Percentiles rank a stretch among this genome's conserved stretches.
These are phyloP conservation scores for Silurus asotus DNA, from an alignment of 2,113 vertebrate species.

Conservation along the genomic window DNA sequence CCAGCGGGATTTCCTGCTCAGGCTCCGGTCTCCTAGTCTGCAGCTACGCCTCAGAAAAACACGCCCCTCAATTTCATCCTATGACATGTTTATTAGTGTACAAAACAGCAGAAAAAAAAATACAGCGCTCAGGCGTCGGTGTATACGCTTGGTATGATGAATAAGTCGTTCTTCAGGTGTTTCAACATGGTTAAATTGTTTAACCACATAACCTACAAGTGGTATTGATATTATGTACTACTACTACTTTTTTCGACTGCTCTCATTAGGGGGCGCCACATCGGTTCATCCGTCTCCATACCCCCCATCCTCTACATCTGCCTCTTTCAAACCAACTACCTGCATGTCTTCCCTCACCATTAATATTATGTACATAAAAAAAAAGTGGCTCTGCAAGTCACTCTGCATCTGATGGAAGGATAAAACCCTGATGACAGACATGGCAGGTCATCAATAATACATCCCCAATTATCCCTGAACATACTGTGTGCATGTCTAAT, in stretches of 20 bases:
- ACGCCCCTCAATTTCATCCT: constrained; percentile 36
- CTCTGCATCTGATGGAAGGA: not conserved
- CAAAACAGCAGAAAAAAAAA: not conserved
- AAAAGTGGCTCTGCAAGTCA: too few species aligned
- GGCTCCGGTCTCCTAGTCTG: constrained; percentile 45
- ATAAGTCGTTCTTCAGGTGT: not conserved
- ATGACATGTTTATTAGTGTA: constrained; percentile 47
- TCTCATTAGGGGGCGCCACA: too few species aligned
- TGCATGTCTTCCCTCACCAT: too few species aligned
- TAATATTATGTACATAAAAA: too few species aligned
- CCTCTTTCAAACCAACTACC: too few species aligned
- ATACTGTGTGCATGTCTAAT: constrained; percentile 43
- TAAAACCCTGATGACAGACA: constrained; percentile 34
- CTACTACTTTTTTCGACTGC: too few species aligned
- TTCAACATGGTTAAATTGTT: not conserved
- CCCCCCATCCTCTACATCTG: too few species aligned
- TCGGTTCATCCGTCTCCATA: too few species aligned
- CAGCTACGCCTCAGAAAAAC: constrained; percentile 44
- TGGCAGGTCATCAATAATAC: constrained; percentile 53
- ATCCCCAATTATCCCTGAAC: constrained; percentile 45
- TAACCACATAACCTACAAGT: not conserved
- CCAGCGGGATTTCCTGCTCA: constrained; percentile 55
- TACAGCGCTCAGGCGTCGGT: constrained; percentile 13
- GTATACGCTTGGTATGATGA: not conserved
- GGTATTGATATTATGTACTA: too few species aligned